A percentile compares a stretch with the other conserved stretches of the same genome.
phyloP scores from a whole-genome alignment of 2,797 vertebrate species.

The Paratrypauchen microcephalus region DNA sequence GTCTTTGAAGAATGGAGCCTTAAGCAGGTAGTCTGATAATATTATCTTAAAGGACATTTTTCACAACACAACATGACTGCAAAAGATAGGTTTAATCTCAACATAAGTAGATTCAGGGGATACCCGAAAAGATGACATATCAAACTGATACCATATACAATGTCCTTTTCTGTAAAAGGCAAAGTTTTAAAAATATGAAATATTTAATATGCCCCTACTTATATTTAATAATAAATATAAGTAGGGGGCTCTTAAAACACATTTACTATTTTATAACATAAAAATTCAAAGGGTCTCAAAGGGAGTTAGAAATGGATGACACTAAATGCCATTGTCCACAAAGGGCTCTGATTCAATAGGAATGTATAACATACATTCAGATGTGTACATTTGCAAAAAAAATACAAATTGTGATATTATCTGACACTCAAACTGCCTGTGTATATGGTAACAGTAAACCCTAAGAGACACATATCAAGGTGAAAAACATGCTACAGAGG shows the following conservation, averaged over 20 bases:
- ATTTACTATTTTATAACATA: no score
- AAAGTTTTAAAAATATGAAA: neutral
- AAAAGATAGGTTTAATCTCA: neutral
- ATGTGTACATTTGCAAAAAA: neutral
- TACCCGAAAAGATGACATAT: neutral
- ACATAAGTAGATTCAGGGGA: neutral
- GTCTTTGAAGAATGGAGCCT: constrained; percentile 66
- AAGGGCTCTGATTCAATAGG: neutral
- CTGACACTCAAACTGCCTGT: neutral
- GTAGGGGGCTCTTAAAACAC: no score
- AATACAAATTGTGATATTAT: neutral
- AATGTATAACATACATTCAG: neutral
- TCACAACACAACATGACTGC: constrained; percentile 6
- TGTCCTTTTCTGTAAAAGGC: neutral
- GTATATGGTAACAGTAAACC: constrained; percentile 15
- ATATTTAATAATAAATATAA: no score
- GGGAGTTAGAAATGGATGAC: no score
- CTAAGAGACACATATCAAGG: neutral
- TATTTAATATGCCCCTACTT: no score
- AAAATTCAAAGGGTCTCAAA: no score
- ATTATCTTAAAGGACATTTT: constrained; percentile 38
- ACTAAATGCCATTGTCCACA: neutral
- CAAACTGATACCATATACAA: neutral
- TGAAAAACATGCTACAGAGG: constrained; percentile 40
- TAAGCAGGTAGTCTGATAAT: constrained; percentile 43